Conservation (phyloP, 2,113 vertebrate species). For the Protobothrops flavoviridis region DNA sequence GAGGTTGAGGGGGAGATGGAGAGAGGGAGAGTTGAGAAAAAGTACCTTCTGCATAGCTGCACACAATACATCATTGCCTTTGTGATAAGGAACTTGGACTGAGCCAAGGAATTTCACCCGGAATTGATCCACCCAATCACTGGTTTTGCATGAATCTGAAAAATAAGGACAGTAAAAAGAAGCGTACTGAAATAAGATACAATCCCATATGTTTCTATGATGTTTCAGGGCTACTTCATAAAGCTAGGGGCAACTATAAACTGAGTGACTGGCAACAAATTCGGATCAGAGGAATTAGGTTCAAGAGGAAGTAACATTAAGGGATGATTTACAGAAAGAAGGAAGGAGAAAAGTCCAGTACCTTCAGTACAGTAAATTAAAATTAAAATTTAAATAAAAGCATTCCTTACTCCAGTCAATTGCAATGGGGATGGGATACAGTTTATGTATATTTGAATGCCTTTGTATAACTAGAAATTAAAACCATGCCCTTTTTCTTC, state of each 20-base stretch:
- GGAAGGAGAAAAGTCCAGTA: background rate
- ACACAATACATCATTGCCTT: constrained; percentile 95
- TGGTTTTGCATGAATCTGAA: constrained; percentile 78
- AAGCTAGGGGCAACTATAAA: background rate
- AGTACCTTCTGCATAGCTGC: constrained; percentile 98
- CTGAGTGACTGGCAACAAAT: background rate
- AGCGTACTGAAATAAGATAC: background rate
- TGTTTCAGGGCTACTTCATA: background rate
- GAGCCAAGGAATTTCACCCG: constrained; percentile 94
- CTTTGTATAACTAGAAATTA: background rate
- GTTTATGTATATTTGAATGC: background rate
- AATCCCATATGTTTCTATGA: background rate
- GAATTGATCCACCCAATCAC: constrained; percentile 92
- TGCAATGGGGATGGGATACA: background rate
- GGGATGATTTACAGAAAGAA: background rate
- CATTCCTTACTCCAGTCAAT: background rate
- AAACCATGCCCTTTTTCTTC: background rate
- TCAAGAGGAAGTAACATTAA: background rate
- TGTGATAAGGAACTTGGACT: constrained; percentile 94
- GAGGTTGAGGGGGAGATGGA: background rate
- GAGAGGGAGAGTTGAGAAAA: background rate
- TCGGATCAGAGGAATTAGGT: background rate
- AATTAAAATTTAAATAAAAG: background rate
- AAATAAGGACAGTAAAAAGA: constrained; percentile 22
- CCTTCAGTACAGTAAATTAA: background rate